Evolutionary conservation across 2,797 vertebrate genomes (phyloP), one percentile per base, ranked within the genome.

Genomic region (Leptodactylus fallax): DNA sequence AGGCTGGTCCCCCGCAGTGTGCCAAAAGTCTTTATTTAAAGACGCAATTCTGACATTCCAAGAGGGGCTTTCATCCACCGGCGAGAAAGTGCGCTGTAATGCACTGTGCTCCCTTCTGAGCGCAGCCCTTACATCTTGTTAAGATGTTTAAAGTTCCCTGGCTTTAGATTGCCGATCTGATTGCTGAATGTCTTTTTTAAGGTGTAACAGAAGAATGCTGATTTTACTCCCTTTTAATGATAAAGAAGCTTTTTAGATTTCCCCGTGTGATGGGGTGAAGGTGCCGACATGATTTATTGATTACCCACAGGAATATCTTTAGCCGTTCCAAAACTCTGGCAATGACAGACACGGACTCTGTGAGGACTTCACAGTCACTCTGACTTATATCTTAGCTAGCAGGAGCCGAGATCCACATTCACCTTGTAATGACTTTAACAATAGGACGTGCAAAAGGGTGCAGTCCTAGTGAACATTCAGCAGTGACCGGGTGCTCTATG

Each of bases 221-320:
- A 86, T 93, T 92, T 93, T 78, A 90, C 79, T 80, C 13, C 80
- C 49, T 60, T 87, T 82, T 77, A 83, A 92, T 92, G 93, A 95
- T 92, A 90, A 93, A 94, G 93, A 90, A 91, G 88, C 91, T 90
- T 91, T 91, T 89, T 61, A 79, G 51, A 83, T 85, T 87, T 71
- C 17, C 10, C 88, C 88, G 90, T 19, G 85, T 2, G 67, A 92
- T 61, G 76, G 88, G 89, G 92, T 93, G 93, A 95, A 94, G 94
- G 94, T 92, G 93, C 91, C 90, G 94, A 91, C 92, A 92, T 92
- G 92, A 94, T 94, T 95, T 94, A 95, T 94, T 94, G 94, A 95
- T 95, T 92, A 94, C 93, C 90, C 93, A 67, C 77, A 93, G 93
- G 93, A 94, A 94, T 93, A 93, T 90, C 89, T 65, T 79, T 69